A percentile compares a stretch with the other conserved stretches of the same genome.
These are phyloP conservation scores for Halesus radiatus DNA, from an alignment of 1,140 invertebrate species.

Conservation along the genomic window DNA sequence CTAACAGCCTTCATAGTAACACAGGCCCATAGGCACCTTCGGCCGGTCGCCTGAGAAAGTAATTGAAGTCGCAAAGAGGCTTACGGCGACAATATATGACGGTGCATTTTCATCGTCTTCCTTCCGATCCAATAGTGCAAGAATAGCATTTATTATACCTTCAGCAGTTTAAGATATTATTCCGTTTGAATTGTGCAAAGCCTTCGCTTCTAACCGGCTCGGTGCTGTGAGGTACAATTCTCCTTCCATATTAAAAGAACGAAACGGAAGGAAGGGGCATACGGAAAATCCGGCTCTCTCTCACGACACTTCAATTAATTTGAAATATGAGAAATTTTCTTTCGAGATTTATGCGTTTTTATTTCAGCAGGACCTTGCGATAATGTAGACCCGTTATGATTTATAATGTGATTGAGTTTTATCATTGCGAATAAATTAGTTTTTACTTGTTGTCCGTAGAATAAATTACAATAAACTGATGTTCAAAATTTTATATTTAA, in stretches of 20 bases:
- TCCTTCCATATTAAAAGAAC: too few species aligned
- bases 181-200: conserved; percentile 43
- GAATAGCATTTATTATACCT: conserved; percentile 56
- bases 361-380: not conserved
- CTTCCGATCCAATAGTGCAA: conserved; percentile 55
- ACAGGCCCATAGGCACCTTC: conserved; percentile 9
- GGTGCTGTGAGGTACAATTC: not conserved
- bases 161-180: conserved; percentile 52
- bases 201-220: not conserved
- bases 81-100: conserved; percentile 56
- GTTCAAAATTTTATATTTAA: too few species aligned
- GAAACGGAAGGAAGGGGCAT: not conserved
- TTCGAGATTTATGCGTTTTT: not conserved
- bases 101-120: conserved; percentile 53
- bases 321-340: conserved; percentile 23
- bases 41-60: conserved; percentile 48
- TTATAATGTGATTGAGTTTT: conserved; percentile 1
- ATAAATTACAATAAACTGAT: too few species aligned
- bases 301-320: conserved; percentile 39
- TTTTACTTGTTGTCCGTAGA: too few species aligned
- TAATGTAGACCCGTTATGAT: not conserved
- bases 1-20: not conserved
- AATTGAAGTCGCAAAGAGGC: conserved; percentile 57
- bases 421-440: too few species aligned
- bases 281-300: not conserved